Conservation (phyloP, 1,140 invertebrate genomes). For the Drosophila parvula region DNA sequence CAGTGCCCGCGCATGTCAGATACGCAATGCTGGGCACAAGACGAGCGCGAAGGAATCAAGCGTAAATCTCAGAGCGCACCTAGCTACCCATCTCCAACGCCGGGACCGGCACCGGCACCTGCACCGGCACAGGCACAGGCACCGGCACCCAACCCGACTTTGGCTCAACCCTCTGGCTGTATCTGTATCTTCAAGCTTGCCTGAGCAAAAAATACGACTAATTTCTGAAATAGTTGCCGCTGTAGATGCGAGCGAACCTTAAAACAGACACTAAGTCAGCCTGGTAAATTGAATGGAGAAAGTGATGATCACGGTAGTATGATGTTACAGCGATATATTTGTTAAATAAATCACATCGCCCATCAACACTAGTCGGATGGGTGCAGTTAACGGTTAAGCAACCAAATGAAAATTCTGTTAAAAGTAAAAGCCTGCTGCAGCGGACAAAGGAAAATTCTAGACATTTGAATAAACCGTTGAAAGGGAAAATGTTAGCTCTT, state of each 20-base stretch:
- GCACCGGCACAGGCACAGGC: not conserved
- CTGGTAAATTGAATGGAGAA: constrained; percentile 70
- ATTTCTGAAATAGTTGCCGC: constrained; percentile 71
- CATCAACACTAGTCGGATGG: constrained; percentile 19
- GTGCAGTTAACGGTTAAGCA: constrained; percentile 29
- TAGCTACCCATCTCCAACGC: constrained; percentile 6
- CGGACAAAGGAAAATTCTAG: constrained; percentile 33
- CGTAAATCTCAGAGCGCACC: constrained; percentile 64
- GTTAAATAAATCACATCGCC: constrained; percentile 69
- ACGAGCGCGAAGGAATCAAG: constrained; percentile 72
- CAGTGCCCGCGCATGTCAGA: constrained; percentile 66
- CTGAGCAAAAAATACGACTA: constrained; percentile 63
- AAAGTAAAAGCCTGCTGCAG: constrained; percentile 33
- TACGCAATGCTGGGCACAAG: constrained; percentile 78
- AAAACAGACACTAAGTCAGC: constrained; percentile 58
- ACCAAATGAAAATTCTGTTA: constrained; percentile 45
- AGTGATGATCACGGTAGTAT: constrained; percentile 72
- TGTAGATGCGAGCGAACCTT: constrained; percentile 37
- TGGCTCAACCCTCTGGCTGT: constrained; percentile 47
- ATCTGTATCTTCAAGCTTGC: constrained; percentile 79
- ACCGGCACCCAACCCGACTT: constrained; percentile 1
- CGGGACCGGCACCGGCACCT: not conserved
- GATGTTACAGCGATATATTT: constrained; percentile 54
- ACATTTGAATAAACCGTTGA: constrained; percentile 25
- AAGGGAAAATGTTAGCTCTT: constrained; percentile 18